Conservation (phyloP, 1,140 invertebrate species). For the Spodoptera litura region DNA sequence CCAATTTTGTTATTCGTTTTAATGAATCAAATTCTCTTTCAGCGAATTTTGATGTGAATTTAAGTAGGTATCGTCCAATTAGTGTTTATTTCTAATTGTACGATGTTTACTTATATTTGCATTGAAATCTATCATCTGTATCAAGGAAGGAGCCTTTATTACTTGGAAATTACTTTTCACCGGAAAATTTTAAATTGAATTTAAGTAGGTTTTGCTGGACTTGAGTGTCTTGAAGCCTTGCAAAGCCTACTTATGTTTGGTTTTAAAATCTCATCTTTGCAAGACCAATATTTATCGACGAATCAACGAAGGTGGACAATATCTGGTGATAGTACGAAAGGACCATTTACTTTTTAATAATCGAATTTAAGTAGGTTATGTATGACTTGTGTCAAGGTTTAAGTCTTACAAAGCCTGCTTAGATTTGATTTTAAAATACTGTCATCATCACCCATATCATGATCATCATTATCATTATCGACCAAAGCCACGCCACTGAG, state of each 20-base stretch:
- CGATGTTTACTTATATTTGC: not conserved
- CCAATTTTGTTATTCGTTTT: too few relatives aligned
- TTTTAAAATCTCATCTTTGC: not conserved
- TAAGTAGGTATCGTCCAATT: conserved; percentile 14
- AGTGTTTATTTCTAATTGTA: not conserved
- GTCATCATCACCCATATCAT: too few relatives aligned
- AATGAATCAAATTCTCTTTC: not conserved
- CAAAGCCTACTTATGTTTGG: conserved; percentile 3
- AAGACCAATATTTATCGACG: not conserved
- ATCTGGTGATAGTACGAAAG: too few relatives aligned
- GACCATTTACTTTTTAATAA: too few relatives aligned
- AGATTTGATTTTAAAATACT: too few relatives aligned
- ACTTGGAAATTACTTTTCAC: not conserved
- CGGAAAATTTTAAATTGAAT: not conserved
- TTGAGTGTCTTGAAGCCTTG: not conserved
- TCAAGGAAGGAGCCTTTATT: too few relatives aligned
- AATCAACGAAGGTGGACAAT: too few relatives aligned
- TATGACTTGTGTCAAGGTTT: too few relatives aligned
- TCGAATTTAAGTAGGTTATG: too few relatives aligned
- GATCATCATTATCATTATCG: too few relatives aligned
- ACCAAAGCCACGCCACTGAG: too few relatives aligned
- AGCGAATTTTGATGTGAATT: not conserved
- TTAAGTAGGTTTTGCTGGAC: conserved; percentile 27
- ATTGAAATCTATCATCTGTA: not conserved
- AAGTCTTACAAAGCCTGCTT: too few relatives aligned